Percentiles rank a stretch among this genome's conserved stretches.
phyloP scores from a whole-genome alignment of 2,113 vertebrate genomes.

The Callionymus lyra region DNA sequence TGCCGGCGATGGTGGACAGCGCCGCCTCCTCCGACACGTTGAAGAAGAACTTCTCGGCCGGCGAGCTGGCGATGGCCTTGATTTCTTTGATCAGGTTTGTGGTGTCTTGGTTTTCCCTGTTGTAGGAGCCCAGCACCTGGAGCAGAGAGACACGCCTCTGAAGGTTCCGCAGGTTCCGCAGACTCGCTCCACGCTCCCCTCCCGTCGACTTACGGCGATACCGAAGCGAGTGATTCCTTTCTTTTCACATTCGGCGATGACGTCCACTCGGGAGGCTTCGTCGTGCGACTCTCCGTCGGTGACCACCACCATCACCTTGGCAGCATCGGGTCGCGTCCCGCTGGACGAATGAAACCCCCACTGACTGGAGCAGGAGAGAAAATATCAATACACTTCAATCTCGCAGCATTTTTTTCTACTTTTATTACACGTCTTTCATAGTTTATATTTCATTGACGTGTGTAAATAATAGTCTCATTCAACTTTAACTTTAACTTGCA shows the following conservation, averaged over 20 bases:
- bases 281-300: constrained; percentile 91
- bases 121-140: constrained; percentile 89
- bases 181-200: too few species aligned
- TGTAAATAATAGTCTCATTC: too few species aligned
- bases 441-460: too few species aligned
- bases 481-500: too few species aligned
- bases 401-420: too few species aligned
- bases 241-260: constrained; percentile 72
- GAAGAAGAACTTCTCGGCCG: constrained; percentile 84
- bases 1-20: constrained; percentile 82
- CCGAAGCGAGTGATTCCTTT: constrained; percentile 81
- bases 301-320: constrained; percentile 88
- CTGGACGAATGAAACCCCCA: constrained; percentile 58
- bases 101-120: constrained; percentile 76
- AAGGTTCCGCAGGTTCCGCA: too few species aligned
- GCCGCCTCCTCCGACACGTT: constrained; percentile 85
- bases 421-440: too few species aligned
- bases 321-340: constrained; percentile 69
- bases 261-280: constrained; percentile 29
- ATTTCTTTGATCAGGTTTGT: constrained; percentile 87
- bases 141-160: neutral
- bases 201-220: constrained; percentile 92
- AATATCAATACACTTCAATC: too few species aligned
- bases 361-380: constrained; percentile 52
- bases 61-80: constrained; percentile 85